These are phyloP conservation scores for Corythoichthys haematopterus DNA, from an alignment of 2,113 vertebrate species.

Conservation along the genomic window DNA sequence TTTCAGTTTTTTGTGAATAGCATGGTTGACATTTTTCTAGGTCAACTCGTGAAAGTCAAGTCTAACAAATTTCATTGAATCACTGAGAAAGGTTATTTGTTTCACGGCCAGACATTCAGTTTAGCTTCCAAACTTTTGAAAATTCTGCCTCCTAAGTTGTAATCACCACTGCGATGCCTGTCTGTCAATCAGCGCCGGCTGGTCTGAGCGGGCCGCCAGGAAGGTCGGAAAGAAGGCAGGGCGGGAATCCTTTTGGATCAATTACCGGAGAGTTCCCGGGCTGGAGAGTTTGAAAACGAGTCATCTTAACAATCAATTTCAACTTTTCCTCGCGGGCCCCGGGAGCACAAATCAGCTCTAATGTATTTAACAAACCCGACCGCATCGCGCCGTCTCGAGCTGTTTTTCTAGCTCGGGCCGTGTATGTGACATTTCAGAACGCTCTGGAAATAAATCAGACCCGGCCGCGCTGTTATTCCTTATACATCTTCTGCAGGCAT, in stretches of 20 bases:
- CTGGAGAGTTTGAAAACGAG: constrained; percentile 33
- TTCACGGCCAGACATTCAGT: background rate
- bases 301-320: constrained; percentile 34
- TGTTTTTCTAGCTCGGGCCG: constrained; percentile 69
- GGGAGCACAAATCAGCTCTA: constrained; percentile 58
- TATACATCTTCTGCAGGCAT: constrained; percentile 60
- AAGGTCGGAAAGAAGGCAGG: constrained; percentile 10
- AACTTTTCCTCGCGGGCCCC: constrained; percentile 49
- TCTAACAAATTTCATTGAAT: background rate
- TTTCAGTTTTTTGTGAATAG: too few species aligned
- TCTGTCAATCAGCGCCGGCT: constrained; percentile 64
- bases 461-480: constrained; percentile 54
- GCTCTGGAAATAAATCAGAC: constrained; percentile 67
- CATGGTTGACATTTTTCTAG: background rate
- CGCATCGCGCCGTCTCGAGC: constrained; percentile 47
- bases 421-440: constrained; percentile 73
- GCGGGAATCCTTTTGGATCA: constrained; percentile 20
- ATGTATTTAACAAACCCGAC: constrained; percentile 71
- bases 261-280: constrained; percentile 5
- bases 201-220: constrained; percentile 15
- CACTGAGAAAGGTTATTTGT: background rate
- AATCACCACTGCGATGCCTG: constrained; percentile 69
- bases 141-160: constrained; percentile 47
- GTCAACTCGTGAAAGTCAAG: background rate
- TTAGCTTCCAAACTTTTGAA: constrained; percentile 6